phyloP scores from a whole-genome alignment of 2,797 vertebrate species.

The Heterohyrax brucei region DNA sequence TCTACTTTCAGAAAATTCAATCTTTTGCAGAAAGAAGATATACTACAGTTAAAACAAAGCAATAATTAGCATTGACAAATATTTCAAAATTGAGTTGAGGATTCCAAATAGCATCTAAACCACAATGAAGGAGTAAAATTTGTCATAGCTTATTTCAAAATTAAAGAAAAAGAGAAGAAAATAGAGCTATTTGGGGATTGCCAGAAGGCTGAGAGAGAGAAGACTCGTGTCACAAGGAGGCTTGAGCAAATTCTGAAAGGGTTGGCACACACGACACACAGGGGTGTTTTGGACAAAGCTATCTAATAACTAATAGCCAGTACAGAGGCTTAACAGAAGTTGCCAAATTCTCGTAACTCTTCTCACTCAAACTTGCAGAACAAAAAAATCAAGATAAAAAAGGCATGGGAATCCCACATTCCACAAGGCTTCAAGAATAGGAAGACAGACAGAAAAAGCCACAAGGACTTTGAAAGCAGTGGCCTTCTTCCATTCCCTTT shows the following conservation, averaged over 20 bases:
- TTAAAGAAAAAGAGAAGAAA: conserved; percentile 64
- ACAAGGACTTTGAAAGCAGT: neutral
- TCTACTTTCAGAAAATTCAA: conserved; percentile 29
- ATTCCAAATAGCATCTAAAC: neutral
- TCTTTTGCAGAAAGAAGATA: conserved; percentile 21
- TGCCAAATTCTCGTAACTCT: conserved; percentile 25
- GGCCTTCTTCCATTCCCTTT: neutral
- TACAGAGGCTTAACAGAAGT: conserved; percentile 27
- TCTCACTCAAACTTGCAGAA: neutral
- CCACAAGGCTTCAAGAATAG: neutral
- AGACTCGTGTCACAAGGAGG: neutral
- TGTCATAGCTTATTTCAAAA: conserved; percentile 63
- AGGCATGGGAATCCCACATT: neutral
- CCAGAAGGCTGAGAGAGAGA: neutral
- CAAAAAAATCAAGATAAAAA: neutral
- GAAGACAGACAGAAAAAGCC: neutral
- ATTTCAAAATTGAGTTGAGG: conserved; percentile 26
- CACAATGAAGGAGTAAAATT: neutral
- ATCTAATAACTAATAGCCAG: conserved; percentile 58
- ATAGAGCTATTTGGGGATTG: conserved; percentile 3
- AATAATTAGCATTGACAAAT: conserved; percentile 55
- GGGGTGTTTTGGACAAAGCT: conserved; percentile 56
- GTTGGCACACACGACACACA: neutral
- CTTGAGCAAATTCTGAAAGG: conserved; percentile 44
- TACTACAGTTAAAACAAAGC: neutral